phyloP scores from a whole-genome alignment of 1,140 invertebrate genomes.

The Trichoplusia ni region DNA sequence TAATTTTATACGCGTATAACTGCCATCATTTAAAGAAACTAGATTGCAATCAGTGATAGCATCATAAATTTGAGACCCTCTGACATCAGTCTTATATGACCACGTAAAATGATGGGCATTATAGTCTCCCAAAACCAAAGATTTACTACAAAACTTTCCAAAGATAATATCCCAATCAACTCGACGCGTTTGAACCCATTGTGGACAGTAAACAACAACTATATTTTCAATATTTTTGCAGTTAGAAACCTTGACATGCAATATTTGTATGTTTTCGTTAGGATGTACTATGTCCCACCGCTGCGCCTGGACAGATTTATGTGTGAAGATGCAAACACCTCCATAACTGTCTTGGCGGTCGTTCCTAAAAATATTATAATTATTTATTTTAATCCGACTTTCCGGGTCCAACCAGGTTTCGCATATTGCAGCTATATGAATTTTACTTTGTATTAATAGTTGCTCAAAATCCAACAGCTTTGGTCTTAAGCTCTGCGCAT shows the following conservation, averaged over 20 bases:
- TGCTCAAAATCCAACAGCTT: too few species aligned
- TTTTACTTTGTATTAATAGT: too few species aligned
- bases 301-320: background rate
- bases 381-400: background rate
- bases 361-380: background rate
- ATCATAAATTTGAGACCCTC: background rate
- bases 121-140: background rate
- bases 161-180: background rate
- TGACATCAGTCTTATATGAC: background rate
- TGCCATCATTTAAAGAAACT: slow-evolving; percentile 29
- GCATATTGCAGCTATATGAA: too few species aligned
- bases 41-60: background rate
- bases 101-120: background rate
- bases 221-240: background rate
- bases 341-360: background rate
- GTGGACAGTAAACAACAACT: background rate
- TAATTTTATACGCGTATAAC: slow-evolving; percentile 26
- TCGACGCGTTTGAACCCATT: background rate
- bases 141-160: background rate
- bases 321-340: background rate
- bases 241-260: background rate
- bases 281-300: background rate
- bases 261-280: background rate
- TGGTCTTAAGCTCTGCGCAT: too few species aligned
- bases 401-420: too few species aligned